Percentiles rank a stretch among this genome's conserved stretches.
Evolutionary conservation across 2,797 vertebrate species (phyloP).

Genomic region (Helarctos malayanus): DNA sequence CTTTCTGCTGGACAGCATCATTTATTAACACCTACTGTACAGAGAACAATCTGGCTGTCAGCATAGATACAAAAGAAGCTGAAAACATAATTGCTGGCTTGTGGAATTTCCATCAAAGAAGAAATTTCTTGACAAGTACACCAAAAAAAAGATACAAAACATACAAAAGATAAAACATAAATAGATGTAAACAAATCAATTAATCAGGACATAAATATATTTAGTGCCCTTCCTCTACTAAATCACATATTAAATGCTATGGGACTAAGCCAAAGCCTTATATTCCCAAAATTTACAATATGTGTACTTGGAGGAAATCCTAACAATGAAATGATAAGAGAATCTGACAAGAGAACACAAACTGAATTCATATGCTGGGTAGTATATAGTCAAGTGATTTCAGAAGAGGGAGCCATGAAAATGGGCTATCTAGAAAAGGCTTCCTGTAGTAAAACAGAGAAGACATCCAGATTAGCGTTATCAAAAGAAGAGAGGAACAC

Average conservation of each 20-base stretch:
- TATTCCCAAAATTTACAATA: not conserved
- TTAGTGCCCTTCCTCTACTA: not conserved
- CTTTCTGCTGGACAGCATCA: not conserved
- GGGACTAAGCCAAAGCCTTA: not conserved
- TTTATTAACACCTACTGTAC: constrained; percentile 19
- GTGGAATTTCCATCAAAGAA: constrained; percentile 12
- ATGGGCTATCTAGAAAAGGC: not conserved
- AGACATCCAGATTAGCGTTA: not conserved
- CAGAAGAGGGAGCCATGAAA: not conserved
- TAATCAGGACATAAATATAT: not conserved
- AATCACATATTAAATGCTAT: not conserved
- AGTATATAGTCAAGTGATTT: not conserved
- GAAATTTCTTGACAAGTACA: constrained; percentile 25
- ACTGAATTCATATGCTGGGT: not conserved
- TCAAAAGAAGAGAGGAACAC: not conserved
- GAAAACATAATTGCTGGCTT: constrained; percentile 57
- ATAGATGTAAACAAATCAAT: constrained; percentile 59
- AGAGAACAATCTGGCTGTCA: constrained; percentile 30
- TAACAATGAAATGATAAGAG: not conserved
- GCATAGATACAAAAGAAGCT: not conserved
- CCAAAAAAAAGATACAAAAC: not conserved
- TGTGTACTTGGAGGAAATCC: not conserved
- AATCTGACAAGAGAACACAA: not conserved
- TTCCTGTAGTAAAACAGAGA: not conserved
- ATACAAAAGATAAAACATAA: not conserved